Conservation (phyloP, 1,140 invertebrate genomes). For the Brachionus rotundiformis region DNA sequence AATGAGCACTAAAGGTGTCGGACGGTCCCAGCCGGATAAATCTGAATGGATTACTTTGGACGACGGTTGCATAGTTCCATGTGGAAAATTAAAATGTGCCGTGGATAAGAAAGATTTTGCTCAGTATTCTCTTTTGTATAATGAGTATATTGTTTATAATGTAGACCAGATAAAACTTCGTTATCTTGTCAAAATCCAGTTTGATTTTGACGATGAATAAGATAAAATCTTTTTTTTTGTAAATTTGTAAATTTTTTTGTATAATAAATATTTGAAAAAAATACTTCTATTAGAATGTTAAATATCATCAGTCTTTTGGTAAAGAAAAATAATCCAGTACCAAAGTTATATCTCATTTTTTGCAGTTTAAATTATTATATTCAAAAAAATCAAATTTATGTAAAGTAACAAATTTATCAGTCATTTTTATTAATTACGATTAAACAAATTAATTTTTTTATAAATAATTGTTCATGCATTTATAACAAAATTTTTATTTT, state of each 20-base stretch:
- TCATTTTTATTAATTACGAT: too few relatives aligned
- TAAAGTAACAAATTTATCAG: too few relatives aligned
- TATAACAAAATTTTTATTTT: too few relatives aligned
- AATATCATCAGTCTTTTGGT: background rate
- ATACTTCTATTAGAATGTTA: background rate
- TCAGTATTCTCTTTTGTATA: conserved; percentile 73
- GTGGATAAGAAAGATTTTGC: conserved; percentile 53
- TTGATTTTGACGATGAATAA: conserved; percentile 26
- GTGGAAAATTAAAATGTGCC: conserved; percentile 69
- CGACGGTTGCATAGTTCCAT: conserved; percentile 74
- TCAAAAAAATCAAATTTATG: too few relatives aligned
- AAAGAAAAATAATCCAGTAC: too few relatives aligned
- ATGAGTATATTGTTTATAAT: conserved; percentile 67
- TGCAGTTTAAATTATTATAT: too few relatives aligned
- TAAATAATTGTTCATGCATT: too few relatives aligned
- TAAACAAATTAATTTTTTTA: too few relatives aligned
- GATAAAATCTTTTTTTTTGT: conserved; percentile 23
- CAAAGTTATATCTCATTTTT: too few relatives aligned
- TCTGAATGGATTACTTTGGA: conserved; percentile 52
- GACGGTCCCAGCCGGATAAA: conserved; percentile 8
- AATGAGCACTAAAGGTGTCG: conserved; percentile 76
- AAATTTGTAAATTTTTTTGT: conserved; percentile 1
- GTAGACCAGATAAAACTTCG: conserved; percentile 37
- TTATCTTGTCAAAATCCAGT: conserved; percentile 44
- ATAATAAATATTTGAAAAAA: background rate